phyloP scores from a whole-genome alignment of 1,140 invertebrate genomes.

The Drosophila ohnishii region DNA sequence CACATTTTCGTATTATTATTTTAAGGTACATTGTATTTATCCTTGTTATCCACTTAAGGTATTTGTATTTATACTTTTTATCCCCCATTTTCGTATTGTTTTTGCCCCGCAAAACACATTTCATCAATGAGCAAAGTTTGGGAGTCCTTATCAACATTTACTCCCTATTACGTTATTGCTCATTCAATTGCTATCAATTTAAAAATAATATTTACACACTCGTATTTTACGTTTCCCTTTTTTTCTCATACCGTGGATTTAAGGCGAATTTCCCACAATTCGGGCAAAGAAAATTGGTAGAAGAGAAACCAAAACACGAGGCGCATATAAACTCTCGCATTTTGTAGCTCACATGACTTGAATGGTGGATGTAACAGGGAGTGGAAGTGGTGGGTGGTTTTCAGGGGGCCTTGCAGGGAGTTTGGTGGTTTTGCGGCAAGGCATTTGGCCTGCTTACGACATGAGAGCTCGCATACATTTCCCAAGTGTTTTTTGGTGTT shows the following conservation, averaged over 20 bases:
- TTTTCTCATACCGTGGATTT: conserved; percentile 11
- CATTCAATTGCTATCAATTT: conserved; percentile 75
- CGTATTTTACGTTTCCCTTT: conserved; percentile 44
- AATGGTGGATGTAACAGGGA: conserved; percentile 7
- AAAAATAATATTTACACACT: conserved; percentile 75
- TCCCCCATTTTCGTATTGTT: not conserved
- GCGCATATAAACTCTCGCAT: conserved; percentile 64
- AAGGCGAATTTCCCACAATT: conserved; percentile 38
- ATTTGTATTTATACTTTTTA: conserved; percentile 2
- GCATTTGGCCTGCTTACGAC: conserved; percentile 38
- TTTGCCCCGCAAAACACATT: conserved; percentile 14
- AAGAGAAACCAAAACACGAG: conserved; percentile 48
- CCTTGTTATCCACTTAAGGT: conserved; percentile 8
- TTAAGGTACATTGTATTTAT: conserved; percentile 4
- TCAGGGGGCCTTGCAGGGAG: not conserved
- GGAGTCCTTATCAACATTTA: conserved; percentile 43
- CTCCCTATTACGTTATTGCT: conserved; percentile 69
- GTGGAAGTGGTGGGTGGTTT: not conserved
- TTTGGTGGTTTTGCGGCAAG: conserved; percentile 13
- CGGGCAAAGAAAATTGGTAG: conserved; percentile 4
- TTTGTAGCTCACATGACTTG: conserved; percentile 51
- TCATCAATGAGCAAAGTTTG: not conserved
- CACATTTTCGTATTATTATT: conserved; percentile 10
- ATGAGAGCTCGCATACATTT: conserved; percentile 41
- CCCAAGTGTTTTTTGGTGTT: conserved; percentile 52